phyloP scores from a whole-genome alignment of 2,797 vertebrate genomes.

The Poeciliopsis presidionis region DNA sequence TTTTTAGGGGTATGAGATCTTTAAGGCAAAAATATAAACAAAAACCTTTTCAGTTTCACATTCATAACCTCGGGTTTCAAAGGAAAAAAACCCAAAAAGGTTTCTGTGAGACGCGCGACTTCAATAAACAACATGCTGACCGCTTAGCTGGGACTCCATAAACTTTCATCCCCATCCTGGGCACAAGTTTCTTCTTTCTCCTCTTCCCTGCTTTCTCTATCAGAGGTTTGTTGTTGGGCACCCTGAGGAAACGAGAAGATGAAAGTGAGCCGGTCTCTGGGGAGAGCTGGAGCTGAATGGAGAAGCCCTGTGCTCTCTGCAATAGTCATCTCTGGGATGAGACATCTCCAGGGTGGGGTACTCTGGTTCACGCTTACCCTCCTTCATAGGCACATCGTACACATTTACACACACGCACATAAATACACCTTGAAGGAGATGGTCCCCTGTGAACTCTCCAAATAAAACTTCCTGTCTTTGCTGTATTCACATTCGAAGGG shows the following conservation, averaged over 20 bases:
- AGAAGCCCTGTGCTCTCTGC: slow-evolving; percentile 51
- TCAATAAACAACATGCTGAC: slow-evolving; percentile 58
- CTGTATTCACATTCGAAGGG: slow-evolving; percentile 45
- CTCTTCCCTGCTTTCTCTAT: slow-evolving; percentile 38
- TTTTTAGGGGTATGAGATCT: no score
- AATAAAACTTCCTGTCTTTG: slow-evolving; percentile 44
- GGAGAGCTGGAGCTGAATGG: slow-evolving; percentile 59
- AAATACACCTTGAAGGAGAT: slow-evolving; percentile 41
- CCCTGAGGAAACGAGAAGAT: slow-evolving; percentile 78
- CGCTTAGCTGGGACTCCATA: slow-evolving; percentile 31
- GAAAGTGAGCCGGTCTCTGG: slow-evolving; percentile 74
- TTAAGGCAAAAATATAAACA: neutral
- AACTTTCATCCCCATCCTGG: slow-evolving; percentile 29
- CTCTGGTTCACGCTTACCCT: slow-evolving; percentile 50
- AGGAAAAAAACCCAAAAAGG: neutral
- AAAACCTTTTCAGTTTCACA: neutral
- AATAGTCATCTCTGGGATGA: slow-evolving; percentile 55
- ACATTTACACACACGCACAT: slow-evolving; percentile 18
- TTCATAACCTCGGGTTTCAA: slow-evolving; percentile 37
- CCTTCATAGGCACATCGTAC: slow-evolving; percentile 24
- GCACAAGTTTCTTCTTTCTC: slow-evolving; percentile 50
- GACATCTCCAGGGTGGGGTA: slow-evolving; percentile 50
- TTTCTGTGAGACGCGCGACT: slow-evolving; percentile 29
- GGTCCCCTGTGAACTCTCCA: slow-evolving; percentile 35
- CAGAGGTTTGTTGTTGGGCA: slow-evolving; percentile 69